Conservation (phyloP, 2,888 invertebrate genomes). For the Gryllus longicercus region DNA sequence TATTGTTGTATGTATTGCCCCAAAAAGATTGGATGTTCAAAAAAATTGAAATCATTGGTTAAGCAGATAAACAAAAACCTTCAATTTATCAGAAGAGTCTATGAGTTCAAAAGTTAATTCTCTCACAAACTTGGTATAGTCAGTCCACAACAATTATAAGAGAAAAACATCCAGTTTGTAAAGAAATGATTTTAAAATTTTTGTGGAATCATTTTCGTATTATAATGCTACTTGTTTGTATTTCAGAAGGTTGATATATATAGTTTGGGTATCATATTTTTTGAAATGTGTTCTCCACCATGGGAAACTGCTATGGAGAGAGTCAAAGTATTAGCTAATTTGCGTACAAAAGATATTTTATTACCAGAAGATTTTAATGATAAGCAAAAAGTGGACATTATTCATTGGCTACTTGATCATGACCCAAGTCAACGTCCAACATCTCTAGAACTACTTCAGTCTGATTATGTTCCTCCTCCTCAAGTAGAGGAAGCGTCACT, state of each 20-base stretch:
- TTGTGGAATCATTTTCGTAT: neutral
- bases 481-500: conserved; percentile 81
- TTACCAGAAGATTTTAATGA: conserved; percentile 68
- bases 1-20: neutral
- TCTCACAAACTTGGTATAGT: too few species aligned
- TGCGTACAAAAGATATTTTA: conserved; percentile 65
- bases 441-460: conserved; percentile 76
- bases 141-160: too few species aligned
- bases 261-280: conserved; percentile 86
- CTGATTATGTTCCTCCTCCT: conserved; percentile 79
- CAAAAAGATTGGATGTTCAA: too few species aligned
- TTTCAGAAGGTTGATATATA: conserved; percentile 80
- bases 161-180: too few species aligned
- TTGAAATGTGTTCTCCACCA: conserved; percentile 90
- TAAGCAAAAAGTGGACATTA: conserved; percentile 47
- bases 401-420: conserved; percentile 76
- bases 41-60: too few species aligned
- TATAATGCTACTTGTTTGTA: conserved; percentile 27
- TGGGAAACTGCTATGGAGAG: conserved; percentile 87
- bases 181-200: neutral
- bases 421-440: conserved; percentile 80
- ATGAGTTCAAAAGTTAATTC: too few species aligned
- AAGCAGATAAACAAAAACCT: too few species aligned
- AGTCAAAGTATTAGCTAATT: conserved; percentile 66
- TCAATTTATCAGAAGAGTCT: too few species aligned